Percentiles rank a stretch among this genome's conserved stretches.
Conservation (phyloP, 2,797 vertebrate genomes). For the Helicolenus hilgendorfi region DNA sequence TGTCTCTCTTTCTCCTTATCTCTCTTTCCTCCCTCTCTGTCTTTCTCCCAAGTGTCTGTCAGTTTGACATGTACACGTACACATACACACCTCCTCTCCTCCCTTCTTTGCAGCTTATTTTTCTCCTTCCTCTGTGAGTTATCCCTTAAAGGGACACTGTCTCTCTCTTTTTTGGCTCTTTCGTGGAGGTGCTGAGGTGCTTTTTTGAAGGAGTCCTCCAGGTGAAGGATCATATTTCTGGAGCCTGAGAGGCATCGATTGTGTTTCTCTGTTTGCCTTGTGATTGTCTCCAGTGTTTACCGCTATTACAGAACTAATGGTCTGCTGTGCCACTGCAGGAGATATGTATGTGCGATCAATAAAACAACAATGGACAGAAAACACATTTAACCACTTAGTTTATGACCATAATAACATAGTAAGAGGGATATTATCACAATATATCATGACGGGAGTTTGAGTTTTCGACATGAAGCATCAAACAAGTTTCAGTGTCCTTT, state of each 20-base stretch:
- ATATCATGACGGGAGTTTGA: not conserved
- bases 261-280: slow-evolving; percentile 67
- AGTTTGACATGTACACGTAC: slow-evolving; percentile 80
- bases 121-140: slow-evolving; percentile 74
- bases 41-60: slow-evolving; percentile 73
- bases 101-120: slow-evolving; percentile 68
- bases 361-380: slow-evolving; percentile 34
- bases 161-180: slow-evolving; percentile 39
- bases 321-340: slow-evolving; percentile 39
- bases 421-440: not conserved
- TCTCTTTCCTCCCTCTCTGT: slow-evolving; percentile 50
- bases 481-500: not conserved
- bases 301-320: slow-evolving; percentile 56
- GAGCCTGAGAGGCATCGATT: slow-evolving; percentile 70
- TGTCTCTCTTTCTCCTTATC: slow-evolving; percentile 75
- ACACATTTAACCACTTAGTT: slow-evolving; percentile 37
- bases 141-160: slow-evolving; percentile 83
- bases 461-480: not conserved
- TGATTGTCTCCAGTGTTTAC: slow-evolving; percentile 68
- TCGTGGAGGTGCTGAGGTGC: slow-evolving; percentile 53
- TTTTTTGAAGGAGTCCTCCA: slow-evolving; percentile 66
- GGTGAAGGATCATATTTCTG: slow-evolving; percentile 74
- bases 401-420: not conserved
- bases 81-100: slow-evolving; percentile 76
- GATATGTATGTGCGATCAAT: slow-evolving; percentile 40